Evolutionary conservation across 2,113 vertebrate genomes (phyloP).

Genomic region (Forbesichthys papilliferus): DNA sequence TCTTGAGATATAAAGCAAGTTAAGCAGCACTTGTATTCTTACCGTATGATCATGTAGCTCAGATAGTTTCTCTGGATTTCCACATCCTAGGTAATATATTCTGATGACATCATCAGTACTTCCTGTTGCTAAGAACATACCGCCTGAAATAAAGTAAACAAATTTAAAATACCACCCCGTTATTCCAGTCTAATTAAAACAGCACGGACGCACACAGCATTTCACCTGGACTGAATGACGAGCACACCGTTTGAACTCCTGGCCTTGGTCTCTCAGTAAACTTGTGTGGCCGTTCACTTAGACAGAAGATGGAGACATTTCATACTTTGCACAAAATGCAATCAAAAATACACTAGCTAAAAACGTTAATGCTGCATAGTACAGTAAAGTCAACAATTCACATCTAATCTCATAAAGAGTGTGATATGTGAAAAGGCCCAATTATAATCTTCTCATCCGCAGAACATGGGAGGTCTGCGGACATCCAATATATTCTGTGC

Average conservation of each 20-base stretch:
- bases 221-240: constrained; percentile 95
- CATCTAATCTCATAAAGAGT: too few relatives aligned
- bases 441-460: too few relatives aligned
- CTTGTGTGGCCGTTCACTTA: constrained; percentile 88
- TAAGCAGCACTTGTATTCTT: constrained; percentile 44
- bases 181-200: neutral
- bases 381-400: neutral
- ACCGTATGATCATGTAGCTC: constrained; percentile 94
- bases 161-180: neutral
- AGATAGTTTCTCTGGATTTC: constrained; percentile 89
- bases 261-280: constrained; percentile 93
- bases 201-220: neutral
- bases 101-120: constrained; percentile 97
- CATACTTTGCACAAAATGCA: neutral
- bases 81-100: constrained; percentile 94
- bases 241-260: constrained; percentile 94
- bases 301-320: constrained; percentile 19
- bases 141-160: constrained; percentile 77
- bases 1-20: neutral
- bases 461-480: too few relatives aligned
- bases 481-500: too few relatives aligned
- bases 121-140: constrained; percentile 95
- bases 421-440: too few relatives aligned
- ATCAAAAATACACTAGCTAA: neutral
- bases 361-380: neutral